Base-by-base conservation (phyloP, 2,888 invertebrate genomes). In the Caenorhabditis afra region DNA sequence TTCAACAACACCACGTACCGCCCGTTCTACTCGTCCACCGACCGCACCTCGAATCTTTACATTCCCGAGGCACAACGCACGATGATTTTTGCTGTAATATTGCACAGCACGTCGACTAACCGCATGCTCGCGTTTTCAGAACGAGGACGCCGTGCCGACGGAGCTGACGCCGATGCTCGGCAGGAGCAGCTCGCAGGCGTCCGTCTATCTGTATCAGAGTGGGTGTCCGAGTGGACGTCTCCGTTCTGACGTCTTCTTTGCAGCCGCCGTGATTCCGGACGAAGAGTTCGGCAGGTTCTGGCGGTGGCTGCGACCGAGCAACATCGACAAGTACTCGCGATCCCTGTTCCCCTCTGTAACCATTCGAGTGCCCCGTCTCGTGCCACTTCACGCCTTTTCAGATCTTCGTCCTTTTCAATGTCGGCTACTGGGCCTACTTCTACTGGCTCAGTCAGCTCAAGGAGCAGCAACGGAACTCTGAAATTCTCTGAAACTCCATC, bases 321-420 rank as follows among this genome's bases (percentile, higher is more conserved):
- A 96, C 92, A 97, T 98, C 92, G 98, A 98, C 94, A 97, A 97
- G 93, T 97, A 97, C 92, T 96, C 97, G 79, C 94, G 98, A 91
- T 95, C 97, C 92, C 94, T 97, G 90, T 98, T 98, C 92, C 98
- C 97, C 67, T 74, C 81, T 29, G 84, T 83, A 68, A 59, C 57
- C 39, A 1, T 11, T 16, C 14, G 20, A 2, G 16, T 44, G n/a
- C n/a, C 29, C 29, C 29, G 29, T 29, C 29, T 45, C 50, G 35
- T 55, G 47, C 22, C 58, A 58, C 29, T 5, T 29, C 64, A 52
- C 58, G 55, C 58, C 50, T 70, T 79, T 73, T 41, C 76, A 86
- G 90, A 95, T 97, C 93, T 98, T 98, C 93, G 95, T 97, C 86
- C 95, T 97, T 92, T 98, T 98, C 93, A 98, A 98, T 92, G 50